These are phyloP conservation scores for Aleiodes leptofemur DNA, from an alignment of 2,888 invertebrate species.

Conservation along the genomic window DNA sequence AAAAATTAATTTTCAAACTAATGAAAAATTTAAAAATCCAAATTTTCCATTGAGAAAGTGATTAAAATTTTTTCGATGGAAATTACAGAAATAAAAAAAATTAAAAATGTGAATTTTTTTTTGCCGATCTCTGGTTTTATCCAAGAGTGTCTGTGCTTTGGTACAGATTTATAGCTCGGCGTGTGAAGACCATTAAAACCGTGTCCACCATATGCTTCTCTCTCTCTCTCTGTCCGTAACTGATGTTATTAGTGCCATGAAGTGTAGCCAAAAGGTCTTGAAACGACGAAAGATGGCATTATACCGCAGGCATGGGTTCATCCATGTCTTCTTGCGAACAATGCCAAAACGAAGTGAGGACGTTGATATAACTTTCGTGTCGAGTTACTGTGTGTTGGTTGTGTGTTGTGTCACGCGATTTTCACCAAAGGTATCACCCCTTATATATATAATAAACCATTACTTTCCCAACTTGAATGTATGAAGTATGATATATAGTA, in stretches of 20 bases:
- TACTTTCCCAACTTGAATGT: too few relatives aligned
- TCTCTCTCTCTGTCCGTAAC: conserved; percentile 62
- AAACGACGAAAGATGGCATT: conserved; percentile 8
- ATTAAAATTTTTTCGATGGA: neutral
- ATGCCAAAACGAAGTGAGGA: conserved; percentile 68
- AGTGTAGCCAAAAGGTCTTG: conserved; percentile 12
- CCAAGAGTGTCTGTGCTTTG: conserved; percentile 40
- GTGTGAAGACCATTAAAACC: conserved; percentile 59
- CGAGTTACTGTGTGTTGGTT: conserved; percentile 31
- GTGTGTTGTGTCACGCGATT: conserved; percentile 57
- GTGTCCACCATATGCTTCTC: conserved; percentile 60
- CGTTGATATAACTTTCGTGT: conserved; percentile 67
- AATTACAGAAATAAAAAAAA: conserved; percentile 50
- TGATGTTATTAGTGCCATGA: conserved; percentile 63
- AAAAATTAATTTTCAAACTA: too few relatives aligned
- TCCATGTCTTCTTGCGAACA: conserved; percentile 56
- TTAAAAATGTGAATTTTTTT: too few relatives aligned
- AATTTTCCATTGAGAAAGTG: too few relatives aligned
- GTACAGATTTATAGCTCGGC: conserved; percentile 52
- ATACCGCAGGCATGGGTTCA: conserved; percentile 57
- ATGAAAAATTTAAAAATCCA: too few relatives aligned
- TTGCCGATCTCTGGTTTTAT: too few relatives aligned
- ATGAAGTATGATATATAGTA: neutral
- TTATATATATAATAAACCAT: too few relatives aligned
- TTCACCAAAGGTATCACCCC: conserved; percentile 12